Conservation (phyloP, 2,797 vertebrate species). For the Astyanax mexicanus region DNA sequence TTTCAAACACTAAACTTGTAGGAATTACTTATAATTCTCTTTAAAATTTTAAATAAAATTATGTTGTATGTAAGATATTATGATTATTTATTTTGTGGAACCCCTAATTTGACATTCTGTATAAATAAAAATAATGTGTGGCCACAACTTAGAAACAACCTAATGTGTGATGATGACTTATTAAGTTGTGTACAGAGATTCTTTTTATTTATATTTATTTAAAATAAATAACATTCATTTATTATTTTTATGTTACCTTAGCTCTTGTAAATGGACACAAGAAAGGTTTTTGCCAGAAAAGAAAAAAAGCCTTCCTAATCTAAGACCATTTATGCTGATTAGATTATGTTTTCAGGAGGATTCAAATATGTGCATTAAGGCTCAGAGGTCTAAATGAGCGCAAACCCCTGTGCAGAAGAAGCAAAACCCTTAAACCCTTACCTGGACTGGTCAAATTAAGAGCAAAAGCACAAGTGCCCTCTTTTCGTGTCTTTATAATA, state of each 20-base stretch:
- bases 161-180: no score
- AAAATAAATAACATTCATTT: conserved; percentile 11
- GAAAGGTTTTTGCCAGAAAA: conserved; percentile 72
- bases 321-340: conserved; percentile 95
- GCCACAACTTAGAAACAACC: no score
- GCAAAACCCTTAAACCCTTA: conserved; percentile 85
- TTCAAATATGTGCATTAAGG: conserved; percentile 92
- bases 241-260: conserved; percentile 55
- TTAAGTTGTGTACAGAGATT: no score
- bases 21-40: no score
- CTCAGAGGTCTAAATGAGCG: conserved; percentile 69
- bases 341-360: conserved; percentile 88
- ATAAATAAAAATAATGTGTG: no score
- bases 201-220: no score
- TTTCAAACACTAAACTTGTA: no score
- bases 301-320: conserved; percentile 78
- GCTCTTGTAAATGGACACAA: conserved; percentile 54
- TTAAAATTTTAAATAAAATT: no score
- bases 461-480: conserved; percentile 83
- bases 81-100: no score
- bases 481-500: conserved; percentile 74
- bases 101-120: no score
- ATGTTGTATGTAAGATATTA: no score
- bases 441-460: conserved; percentile 90
- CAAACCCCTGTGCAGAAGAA: conserved; percentile 84